These are phyloP conservation scores for Ormyrus nitidulus DNA, from an alignment of 2,888 invertebrate species.

Conservation along the genomic window DNA sequence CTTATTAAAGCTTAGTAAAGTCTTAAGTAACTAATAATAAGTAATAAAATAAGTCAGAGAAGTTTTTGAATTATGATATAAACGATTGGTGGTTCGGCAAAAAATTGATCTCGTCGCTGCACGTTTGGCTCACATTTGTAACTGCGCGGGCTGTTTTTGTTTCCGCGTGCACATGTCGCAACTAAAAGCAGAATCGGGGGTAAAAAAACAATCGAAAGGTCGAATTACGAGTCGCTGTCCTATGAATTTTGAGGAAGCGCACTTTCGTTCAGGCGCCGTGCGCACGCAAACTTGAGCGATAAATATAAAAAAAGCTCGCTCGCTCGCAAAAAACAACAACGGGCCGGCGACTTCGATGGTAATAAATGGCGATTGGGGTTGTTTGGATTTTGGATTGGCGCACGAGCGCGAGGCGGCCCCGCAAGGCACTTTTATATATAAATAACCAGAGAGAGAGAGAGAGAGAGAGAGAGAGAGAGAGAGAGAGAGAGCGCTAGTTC, in stretches of 20 bases:
- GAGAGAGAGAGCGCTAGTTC: background rate
- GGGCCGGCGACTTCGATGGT: slow-evolving; percentile 25
- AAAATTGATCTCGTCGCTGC: slow-evolving; percentile 19
- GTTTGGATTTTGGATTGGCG: slow-evolving; percentile 13
- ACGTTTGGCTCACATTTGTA: slow-evolving; percentile 6
- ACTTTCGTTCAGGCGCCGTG: background rate
- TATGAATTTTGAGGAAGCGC: slow-evolving; percentile 37
- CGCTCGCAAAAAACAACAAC: background rate
- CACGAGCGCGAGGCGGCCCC: background rate
- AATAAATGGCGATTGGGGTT: slow-evolving; percentile 44
- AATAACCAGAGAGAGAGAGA: slow-evolving; percentile 14
- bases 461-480: background rate
- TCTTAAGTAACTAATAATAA: slow-evolving; percentile 34
- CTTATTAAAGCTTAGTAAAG: background rate
- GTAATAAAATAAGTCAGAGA: slow-evolving; percentile 37
- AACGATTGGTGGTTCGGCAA: slow-evolving; percentile 17
- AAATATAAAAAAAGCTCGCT: slow-evolving; percentile 37
- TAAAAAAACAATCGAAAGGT: slow-evolving; percentile 7
- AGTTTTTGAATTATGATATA: slow-evolving; percentile 29
- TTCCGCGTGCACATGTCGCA: no score
- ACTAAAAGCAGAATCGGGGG: background rate
- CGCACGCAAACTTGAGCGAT: slow-evolving; percentile 24
- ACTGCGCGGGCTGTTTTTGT: background rate
- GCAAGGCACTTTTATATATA: slow-evolving; percentile 39
- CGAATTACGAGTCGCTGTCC: slow-evolving; percentile 4